Conservation (phyloP, 64 coral and sea anemone species). For the Hydrozoanthus tunicans region DNA sequence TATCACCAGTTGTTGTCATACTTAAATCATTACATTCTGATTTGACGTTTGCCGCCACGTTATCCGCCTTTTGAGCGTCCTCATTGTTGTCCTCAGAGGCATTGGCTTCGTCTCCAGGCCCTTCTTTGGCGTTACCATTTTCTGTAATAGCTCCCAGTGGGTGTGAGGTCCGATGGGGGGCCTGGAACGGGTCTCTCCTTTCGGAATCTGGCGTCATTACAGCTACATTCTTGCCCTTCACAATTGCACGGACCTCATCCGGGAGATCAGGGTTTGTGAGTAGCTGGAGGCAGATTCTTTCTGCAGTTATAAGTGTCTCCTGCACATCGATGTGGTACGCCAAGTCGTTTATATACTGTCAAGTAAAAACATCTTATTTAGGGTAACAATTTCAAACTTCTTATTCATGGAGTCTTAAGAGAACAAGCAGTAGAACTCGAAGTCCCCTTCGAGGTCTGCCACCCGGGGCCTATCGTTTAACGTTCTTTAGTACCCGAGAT, state of each 20-base stretch:
- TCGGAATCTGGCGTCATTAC: conserved; percentile 82
- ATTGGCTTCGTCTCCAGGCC: background rate
- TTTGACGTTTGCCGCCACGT: background rate
- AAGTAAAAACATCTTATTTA: conserved; percentile 11
- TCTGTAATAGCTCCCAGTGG: background rate
- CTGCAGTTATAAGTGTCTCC: conserved; percentile 73
- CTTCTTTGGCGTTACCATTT: conserved; percentile 22
- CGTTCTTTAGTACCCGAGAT: too few species aligned
- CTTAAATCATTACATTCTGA: conserved; percentile 73
- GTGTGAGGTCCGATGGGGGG: background rate
- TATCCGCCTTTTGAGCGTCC: background rate
- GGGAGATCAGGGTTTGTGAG: conserved; percentile 65
- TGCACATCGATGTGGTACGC: conserved; percentile 90
- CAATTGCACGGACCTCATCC: conserved; percentile 72
- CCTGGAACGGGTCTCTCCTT: conserved; percentile 63
- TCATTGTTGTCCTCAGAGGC: conserved; percentile 2
- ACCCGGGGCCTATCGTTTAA: too few species aligned
- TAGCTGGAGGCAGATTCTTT: conserved; percentile 89
- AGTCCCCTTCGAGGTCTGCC: too few species aligned
- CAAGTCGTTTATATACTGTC: conserved; percentile 94
- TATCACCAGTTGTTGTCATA: conserved; percentile 12
- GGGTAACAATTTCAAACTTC: too few species aligned
- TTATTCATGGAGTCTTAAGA: too few species aligned
- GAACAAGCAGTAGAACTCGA: too few species aligned
- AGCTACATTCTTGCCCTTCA: conserved; percentile 83